Conservation (phyloP, 2,113 vertebrate species). For the Caretta caretta region DNA sequence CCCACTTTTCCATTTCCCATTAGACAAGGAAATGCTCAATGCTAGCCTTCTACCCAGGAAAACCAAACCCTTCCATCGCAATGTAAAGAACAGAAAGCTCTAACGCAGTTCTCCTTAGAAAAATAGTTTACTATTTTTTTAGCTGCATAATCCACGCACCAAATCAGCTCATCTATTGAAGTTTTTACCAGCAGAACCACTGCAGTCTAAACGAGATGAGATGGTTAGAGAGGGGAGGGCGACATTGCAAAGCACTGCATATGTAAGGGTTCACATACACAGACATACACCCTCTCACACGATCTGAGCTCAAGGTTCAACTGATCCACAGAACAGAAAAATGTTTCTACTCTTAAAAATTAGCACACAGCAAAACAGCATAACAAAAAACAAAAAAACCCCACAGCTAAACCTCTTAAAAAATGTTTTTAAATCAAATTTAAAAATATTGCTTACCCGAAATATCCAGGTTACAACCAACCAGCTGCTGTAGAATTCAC, state of each 20-base stretch:
- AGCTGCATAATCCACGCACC: conserved; percentile 53
- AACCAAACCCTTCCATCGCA: conserved; percentile 39
- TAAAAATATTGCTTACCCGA: conserved; percentile 74
- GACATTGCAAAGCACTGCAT: conserved; percentile 25
- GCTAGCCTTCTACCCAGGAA: neutral
- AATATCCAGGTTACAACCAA: conserved; percentile 61
- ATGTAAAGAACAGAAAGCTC: conserved; percentile 18
- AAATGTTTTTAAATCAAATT: neutral
- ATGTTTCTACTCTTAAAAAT: neutral
- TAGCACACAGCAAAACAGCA: neutral
- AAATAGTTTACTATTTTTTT: conserved; percentile 66
- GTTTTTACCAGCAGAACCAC: conserved; percentile 64
- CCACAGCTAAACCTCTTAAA: rapidly evolving
- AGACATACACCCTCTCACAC: neutral
- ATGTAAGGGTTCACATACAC: conserved; percentile 19
- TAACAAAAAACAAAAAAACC: neutral
- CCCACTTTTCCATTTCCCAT: conserved; percentile 32
- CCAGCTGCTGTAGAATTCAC: conserved; percentile 70
- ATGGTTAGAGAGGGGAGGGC: conserved; percentile 25
- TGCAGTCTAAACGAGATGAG: conserved; percentile 54
- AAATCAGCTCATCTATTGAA: conserved; percentile 64
- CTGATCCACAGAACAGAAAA: neutral
- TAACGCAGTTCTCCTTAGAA: conserved; percentile 26
- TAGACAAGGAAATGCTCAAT: conserved; percentile 40
- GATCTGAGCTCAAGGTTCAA: neutral